Evolutionary conservation across 2,888 invertebrate genomes (phyloP), one percentile per base, ranked within the genome.

Genomic region (Pandemis heparana): DNA sequence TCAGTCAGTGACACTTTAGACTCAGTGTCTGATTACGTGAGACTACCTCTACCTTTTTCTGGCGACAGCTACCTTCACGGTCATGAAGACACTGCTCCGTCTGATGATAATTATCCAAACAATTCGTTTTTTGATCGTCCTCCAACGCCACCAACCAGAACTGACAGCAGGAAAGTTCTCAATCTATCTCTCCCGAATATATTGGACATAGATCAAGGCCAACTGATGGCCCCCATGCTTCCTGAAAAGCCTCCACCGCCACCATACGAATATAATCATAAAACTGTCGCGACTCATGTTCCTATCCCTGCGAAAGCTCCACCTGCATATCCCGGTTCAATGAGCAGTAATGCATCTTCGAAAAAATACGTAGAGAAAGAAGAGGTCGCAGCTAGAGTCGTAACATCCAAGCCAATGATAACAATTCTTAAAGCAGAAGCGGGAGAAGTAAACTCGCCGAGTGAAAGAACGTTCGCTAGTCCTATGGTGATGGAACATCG

Each of bases 11-110:
- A 96, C 79, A 98, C 97, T 0, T 95, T 98, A 82, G 98, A 98
- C 86, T 98, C 98, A 0, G 97, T 98, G 82, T 98, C 97, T 41
- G 98, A 98, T 87, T 98, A 98, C 85, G 98, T 98, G 1, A 97
- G 98, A 75, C 92, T 98, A 83, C 96, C 96, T 1, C 81, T 95
- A 68, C 95, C 95, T 0, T 93, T 95, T 85, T 90, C 85, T 78
- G 95, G 95, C 32, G 95, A 95, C 79, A 95, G 95, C 84, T 95
- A 95, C 82, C 91, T 95, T 75, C 93, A 95, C 77, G 95, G 95
- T 0, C 95, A 95, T 77, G 95, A 95, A 84, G 95, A 95, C 77
- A 95, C 95, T 12, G 95, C 95, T 46, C 95, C 95, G n/a, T 95
- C 95, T 2, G 95, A 95, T 75, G 95, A 95, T 75, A 89, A 91